Evolutionary conservation across 2,797 vertebrate genomes (phyloP).

Genomic region (Spinus pinus): DNA sequence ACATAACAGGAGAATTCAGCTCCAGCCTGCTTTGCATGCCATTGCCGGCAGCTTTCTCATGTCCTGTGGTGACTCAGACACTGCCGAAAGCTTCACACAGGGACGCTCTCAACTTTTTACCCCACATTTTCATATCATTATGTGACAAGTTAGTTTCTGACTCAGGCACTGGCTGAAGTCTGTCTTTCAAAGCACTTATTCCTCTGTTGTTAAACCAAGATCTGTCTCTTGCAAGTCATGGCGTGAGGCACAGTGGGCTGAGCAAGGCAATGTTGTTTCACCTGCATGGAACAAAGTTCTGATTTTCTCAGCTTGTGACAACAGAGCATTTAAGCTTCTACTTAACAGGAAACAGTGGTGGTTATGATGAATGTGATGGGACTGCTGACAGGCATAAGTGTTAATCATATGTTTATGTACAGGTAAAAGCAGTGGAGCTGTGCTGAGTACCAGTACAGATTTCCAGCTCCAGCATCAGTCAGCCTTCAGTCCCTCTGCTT

Average conservation of each 20-base stretch:
- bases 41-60: conserved; percentile 3
- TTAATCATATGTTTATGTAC: neutral
- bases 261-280: neutral
- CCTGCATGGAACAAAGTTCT: neutral
- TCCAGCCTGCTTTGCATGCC: neutral
- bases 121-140: neutral
- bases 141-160: neutral
- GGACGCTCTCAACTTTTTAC: conserved; percentile 22
- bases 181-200: neutral
- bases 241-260: neutral
- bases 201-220: neutral
- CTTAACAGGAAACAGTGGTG: neutral
- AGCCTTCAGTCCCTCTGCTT: neutral
- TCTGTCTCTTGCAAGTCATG: neutral
- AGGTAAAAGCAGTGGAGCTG: neutral
- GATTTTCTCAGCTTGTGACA: neutral
- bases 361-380: neutral
- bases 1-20: neutral
- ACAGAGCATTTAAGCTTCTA: neutral
- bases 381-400: neutral
- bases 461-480: neutral
- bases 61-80: conserved; percentile 40
- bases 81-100: neutral
- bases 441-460: neutral
- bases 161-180: neutral